phyloP scores from a whole-genome alignment of 2,113 vertebrate species.

The Gobio gobio region DNA sequence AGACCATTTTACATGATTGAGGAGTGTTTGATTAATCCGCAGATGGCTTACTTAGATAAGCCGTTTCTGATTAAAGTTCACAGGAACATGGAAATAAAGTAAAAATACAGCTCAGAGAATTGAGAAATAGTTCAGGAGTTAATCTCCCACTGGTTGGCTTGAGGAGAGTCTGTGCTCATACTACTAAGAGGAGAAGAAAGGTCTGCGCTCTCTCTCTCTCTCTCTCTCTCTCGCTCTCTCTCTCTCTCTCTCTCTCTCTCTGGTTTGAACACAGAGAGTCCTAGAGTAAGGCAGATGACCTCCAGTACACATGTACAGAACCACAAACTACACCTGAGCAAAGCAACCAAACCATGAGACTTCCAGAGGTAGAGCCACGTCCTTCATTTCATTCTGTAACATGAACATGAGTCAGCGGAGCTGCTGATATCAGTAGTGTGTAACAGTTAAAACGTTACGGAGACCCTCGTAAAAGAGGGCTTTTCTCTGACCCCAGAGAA shows the following conservation, averaged over 20 bases:
- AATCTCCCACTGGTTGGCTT: not conserved
- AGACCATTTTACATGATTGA: slow-evolving; percentile 65
- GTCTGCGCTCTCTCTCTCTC: not conserved
- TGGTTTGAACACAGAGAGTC: not conserved
- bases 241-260: not conserved
- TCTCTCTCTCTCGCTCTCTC: slow-evolving; percentile 1
- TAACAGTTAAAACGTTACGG: slow-evolving; percentile 36
- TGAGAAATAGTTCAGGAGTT: slow-evolving; percentile 17
- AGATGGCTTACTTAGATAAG: slow-evolving; percentile 51
- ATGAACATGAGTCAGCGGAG: slow-evolving; percentile 16
- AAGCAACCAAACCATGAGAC: not conserved
- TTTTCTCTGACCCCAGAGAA: slow-evolving; percentile 37
- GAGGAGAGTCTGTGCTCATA: slow-evolving; percentile 7
- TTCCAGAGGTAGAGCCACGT: slow-evolving; percentile 2
- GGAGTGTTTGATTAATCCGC: slow-evolving; percentile 55
- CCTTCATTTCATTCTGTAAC: slow-evolving; percentile 22
- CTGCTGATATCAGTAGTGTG: slow-evolving; percentile 57
- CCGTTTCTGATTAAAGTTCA: slow-evolving; percentile 38
- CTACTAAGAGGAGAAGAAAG: not conserved
- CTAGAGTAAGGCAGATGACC: not conserved
- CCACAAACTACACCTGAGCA: slow-evolving; percentile 36
- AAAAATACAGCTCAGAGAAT: slow-evolving; percentile 31
- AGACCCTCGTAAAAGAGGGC: slow-evolving; percentile 21
- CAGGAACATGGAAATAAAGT: slow-evolving; percentile 27
- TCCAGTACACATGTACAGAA: slow-evolving; percentile 1